Evolutionary conservation across 2,113 vertebrate species (phyloP).

Genomic region (Phocoena phocoena): DNA sequence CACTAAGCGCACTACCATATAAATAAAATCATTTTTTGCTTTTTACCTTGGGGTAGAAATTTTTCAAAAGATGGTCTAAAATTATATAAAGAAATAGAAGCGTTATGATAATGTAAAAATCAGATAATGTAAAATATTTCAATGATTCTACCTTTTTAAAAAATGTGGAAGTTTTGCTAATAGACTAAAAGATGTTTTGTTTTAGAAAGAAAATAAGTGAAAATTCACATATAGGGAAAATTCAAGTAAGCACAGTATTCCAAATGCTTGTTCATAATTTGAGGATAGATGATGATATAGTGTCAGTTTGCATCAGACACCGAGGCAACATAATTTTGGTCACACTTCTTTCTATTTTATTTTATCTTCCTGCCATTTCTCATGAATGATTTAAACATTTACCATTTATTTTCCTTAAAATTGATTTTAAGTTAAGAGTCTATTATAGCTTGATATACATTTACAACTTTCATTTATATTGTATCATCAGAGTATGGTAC

Average conservation of each 20-base stretch:
- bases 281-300: neutral
- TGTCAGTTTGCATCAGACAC: neutral
- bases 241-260: neutral
- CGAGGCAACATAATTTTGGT: neutral
- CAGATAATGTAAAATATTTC: neutral
- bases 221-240: neutral
- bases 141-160: neutral
- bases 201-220: neutral
- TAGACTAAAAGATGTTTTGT: neutral
- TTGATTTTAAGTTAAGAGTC: neutral
- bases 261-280: neutral
- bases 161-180: neutral
- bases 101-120: neutral
- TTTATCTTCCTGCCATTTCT: neutral
- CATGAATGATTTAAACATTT: neutral
- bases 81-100: neutral
- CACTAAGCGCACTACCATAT: neutral
- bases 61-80: neutral
- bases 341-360: neutral
- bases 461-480: neutral
- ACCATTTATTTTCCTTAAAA: neutral
- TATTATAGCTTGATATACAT: neutral
- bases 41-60: neutral
- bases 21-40: neutral
- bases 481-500: neutral